Conservation (phyloP, 2,113 vertebrate species). For the Rhizomys pruinosus region DNA sequence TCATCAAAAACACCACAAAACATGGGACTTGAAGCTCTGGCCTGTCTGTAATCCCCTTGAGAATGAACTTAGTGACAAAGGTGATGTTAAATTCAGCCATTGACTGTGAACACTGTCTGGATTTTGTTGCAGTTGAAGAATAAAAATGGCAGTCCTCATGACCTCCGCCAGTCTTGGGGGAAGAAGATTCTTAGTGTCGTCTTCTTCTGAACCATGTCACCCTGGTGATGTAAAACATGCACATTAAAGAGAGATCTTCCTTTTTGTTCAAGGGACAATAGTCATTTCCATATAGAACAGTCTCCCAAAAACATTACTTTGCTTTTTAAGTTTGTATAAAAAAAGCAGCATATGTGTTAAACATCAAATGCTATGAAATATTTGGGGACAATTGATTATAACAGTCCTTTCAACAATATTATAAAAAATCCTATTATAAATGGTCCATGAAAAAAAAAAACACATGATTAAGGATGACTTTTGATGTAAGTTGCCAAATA, state of each 20-base stretch:
- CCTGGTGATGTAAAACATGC: not conserved
- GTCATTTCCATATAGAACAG: not conserved
- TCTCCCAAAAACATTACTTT: not conserved
- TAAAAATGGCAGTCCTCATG: not conserved
- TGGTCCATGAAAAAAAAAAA: not conserved
- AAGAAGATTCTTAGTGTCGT: accelerated
- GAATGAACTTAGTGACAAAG: conserved; percentile 71
- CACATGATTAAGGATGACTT: no score
- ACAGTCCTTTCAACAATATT: no score
- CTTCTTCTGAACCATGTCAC: not conserved
- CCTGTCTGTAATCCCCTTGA: conserved; percentile 74
- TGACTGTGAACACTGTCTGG: not conserved
- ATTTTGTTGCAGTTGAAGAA: not conserved
- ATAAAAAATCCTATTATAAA: not conserved
- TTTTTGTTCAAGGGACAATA: not conserved
- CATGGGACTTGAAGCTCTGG: conserved; percentile 63
- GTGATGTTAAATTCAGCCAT: conserved; percentile 68
- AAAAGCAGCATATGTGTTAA: not conserved
- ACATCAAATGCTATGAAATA: not conserved
- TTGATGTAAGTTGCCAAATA: not conserved
- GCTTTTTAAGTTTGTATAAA: not conserved
- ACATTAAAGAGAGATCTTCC: accelerated
- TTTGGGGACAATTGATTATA: not conserved
- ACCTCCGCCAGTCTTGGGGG: not conserved
- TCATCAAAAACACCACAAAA: conserved; percentile 56